Conservation (phyloP, 1,140 invertebrate genomes). For the Heliconius congener region DNA sequence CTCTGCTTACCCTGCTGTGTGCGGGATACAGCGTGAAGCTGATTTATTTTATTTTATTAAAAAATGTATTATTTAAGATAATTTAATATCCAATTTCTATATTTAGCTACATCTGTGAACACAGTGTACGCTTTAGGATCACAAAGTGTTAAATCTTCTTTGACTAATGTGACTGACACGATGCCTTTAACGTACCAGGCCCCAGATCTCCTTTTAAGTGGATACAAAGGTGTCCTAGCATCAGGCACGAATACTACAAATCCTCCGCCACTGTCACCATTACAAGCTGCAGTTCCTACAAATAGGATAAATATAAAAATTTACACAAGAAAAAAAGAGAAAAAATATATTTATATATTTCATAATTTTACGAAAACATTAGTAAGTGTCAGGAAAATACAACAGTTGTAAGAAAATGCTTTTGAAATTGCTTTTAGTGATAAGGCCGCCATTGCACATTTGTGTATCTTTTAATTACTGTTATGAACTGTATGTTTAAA, state of each 20-base stretch:
- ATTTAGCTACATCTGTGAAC: constrained; percentile 27
- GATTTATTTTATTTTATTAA: no score
- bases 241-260: constrained; percentile 26
- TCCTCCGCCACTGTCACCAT: constrained; percentile 25
- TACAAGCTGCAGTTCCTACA: constrained; percentile 24
- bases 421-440: no score
- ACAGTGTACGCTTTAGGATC: constrained; percentile 29
- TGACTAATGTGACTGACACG: constrained; percentile 17
- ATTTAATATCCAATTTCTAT: constrained; percentile 16
- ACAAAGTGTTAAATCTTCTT: constrained; percentile 6
- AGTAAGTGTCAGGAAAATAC: not conserved
- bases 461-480: no score
- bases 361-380: not conserved
- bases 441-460: no score
- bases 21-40: no score
- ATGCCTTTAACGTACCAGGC: constrained; percentile 24
- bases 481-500: no score
- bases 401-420: not conserved
- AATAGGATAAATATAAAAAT: not conserved
- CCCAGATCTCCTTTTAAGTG: not conserved
- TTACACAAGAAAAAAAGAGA: no score
- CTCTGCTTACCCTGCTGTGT: no score
- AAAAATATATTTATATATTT: no score
- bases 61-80: constrained; percentile 1
- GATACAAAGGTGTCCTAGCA: not conserved